Conservation (phyloP, 37 sponge, comb jelly and placozoan species). For the Ephydatia muelleri region DNA sequence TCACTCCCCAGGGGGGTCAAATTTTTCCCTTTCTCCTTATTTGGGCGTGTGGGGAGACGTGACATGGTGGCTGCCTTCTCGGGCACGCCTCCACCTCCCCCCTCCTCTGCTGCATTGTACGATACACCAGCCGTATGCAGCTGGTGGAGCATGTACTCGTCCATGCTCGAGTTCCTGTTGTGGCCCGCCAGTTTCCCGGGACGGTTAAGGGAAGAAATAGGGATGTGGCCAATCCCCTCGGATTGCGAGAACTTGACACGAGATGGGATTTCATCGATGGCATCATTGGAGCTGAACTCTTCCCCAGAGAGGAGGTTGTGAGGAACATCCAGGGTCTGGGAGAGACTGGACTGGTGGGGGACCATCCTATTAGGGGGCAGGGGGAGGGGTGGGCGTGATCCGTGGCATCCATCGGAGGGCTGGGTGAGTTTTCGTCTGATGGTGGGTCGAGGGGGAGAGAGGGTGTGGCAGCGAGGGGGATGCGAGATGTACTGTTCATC, state of each 20-base stretch:
- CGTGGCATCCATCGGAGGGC: no score
- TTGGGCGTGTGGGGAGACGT: constrained; percentile 10
- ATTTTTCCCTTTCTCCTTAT: constrained; percentile 22
- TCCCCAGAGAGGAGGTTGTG: constrained; percentile 14
- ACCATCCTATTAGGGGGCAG: no score
- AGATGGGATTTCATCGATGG: constrained; percentile 10
- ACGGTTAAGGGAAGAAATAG: not conserved
- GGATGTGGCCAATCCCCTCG: not conserved
- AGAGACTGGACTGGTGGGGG: no score
- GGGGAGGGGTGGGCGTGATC: no score
- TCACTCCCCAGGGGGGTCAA: constrained; percentile 13
- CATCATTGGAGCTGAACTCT: constrained; percentile 25
- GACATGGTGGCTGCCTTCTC: constrained; percentile 42
- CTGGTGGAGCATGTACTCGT: constrained; percentile 55
- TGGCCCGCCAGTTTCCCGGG: constrained; percentile 28
- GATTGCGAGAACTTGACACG: no score
- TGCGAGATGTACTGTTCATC: no score
- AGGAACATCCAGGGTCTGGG: not conserved
- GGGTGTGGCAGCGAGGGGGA: no score
- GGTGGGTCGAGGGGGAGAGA: no score
- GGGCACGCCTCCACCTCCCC: not conserved
- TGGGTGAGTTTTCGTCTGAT: no score
- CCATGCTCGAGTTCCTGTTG: constrained; percentile 52
- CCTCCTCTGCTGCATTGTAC: not conserved
- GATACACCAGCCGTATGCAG: constrained; percentile 31